phyloP scores from a whole-genome alignment of 1,140 invertebrate genomes.

The Drosophila pseudoananassae region DNA sequence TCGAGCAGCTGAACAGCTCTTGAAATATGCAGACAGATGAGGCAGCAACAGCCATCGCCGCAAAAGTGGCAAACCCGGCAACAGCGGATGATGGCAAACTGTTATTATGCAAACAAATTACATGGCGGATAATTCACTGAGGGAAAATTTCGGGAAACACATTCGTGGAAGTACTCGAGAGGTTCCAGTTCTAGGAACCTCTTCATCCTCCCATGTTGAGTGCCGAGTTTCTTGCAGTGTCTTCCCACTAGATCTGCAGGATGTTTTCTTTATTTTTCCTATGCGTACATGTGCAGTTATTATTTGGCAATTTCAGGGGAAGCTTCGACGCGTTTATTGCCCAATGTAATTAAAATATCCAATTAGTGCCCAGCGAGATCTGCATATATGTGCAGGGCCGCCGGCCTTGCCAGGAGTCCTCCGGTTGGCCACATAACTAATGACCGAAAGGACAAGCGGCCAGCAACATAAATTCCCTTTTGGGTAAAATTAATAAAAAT shows the following conservation, averaged over 20 bases:
- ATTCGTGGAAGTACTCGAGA: neutral
- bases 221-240: conserved; percentile 19
- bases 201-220: neutral
- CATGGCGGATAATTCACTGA: conserved; percentile 58
- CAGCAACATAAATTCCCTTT: conserved; percentile 75
- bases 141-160: neutral
- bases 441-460: conserved; percentile 52
- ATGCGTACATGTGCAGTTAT: conserved; percentile 59
- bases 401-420: conserved; percentile 15
- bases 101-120: conserved; percentile 82
- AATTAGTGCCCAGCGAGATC: conserved; percentile 56
- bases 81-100: conserved; percentile 59
- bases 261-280: conserved; percentile 11
- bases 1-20: conserved; percentile 67
- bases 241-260: neutral
- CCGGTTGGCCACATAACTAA: conserved; percentile 65
- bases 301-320: conserved; percentile 64
- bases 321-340: conserved; percentile 46
- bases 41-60: conserved; percentile 40
- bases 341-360: conserved; percentile 76
- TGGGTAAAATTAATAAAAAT: conserved; percentile 81
- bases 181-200: neutral
- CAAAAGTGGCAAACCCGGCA: conserved; percentile 26
- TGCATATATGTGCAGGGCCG: conserved; percentile 35
- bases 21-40: conserved; percentile 72